Evolutionary conservation across 2,113 vertebrate genomes (phyloP), one percentile per base, ranked within the genome.

Genomic region (Alligator mississippiensis): DNA sequence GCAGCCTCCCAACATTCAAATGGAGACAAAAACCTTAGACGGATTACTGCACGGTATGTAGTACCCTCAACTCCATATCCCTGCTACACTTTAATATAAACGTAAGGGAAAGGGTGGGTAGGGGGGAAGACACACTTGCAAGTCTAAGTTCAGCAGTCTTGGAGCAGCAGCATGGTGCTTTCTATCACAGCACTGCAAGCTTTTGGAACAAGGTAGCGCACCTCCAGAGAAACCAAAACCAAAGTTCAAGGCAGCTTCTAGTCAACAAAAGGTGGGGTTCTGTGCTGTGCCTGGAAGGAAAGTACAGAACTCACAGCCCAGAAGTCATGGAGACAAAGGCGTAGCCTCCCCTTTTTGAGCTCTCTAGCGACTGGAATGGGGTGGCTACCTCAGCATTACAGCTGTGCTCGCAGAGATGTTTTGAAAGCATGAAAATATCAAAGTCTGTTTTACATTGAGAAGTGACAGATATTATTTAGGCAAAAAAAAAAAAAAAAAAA

Each of bases 351-450:
- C 15, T 74, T 47, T 13, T 74, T 19, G 34, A 61, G 10, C 3
- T 25, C 76, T 28, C 61, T 11, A 2, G 57, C 21, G 17, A 62
- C 15, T 63, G 11, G 6, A 77, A 70, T 54, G 24, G 75, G 27
- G 89, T 28, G 6, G 15, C 30, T 34, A 4, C 0, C 0, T 27
- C 16, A 57, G 55, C n/a, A 11, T 0, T 70, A 1, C 22, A 78
- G 76, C 34, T 15, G 76, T 34, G 16, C 6, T 34, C 84, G 14
- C 1, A 74, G 14, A 17, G 38, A 3, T 3, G 21, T 18, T 89
- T 54, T 4, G 74, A 30, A 89, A 63, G 12, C 91, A 60, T 0
- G 3, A 30, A 68, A 95, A 79, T 90, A 15, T 81, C 86, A 58
- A 82, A 70, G 63, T 70, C 47, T 47, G 18, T 1, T 0, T n/a